Conservation (phyloP, 2,888 invertebrate species). For the Liposcelis brunnea region DNA sequence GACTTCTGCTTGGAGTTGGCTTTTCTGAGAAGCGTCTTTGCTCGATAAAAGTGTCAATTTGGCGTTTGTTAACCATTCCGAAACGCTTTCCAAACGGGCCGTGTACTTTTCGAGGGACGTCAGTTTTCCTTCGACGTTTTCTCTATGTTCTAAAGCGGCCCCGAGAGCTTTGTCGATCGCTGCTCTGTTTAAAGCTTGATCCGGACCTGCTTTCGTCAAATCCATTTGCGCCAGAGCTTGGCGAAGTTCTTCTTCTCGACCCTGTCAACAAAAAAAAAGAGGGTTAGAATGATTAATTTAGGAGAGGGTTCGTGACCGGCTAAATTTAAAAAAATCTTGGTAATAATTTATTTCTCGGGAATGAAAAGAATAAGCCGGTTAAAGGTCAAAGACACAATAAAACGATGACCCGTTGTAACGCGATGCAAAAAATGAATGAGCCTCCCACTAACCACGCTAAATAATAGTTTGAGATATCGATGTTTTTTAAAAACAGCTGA, state of each 20-base stretch:
- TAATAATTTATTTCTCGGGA: no score
- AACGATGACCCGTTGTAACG: no score
- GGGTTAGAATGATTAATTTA: background rate
- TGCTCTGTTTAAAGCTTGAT: slow-evolving; percentile 19
- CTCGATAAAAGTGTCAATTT: background rate
- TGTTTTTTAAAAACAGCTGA: no score
- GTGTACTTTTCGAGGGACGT: slow-evolving; percentile 36
- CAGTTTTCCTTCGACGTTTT: slow-evolving; percentile 37
- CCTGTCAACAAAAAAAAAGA: slow-evolving; percentile 27
- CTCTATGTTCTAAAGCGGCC: slow-evolving; percentile 29
- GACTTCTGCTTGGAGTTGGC: slow-evolving; percentile 21
- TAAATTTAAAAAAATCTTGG: no score
- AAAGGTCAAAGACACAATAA: slow-evolving; percentile 11
- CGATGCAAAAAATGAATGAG: no score
- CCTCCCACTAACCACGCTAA: no score
- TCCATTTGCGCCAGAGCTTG: slow-evolving; percentile 30
- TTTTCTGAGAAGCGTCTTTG: background rate
- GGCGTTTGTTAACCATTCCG: slow-evolving; percentile 25
- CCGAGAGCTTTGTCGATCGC: slow-evolving; percentile 13
- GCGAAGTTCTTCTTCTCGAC: slow-evolving; percentile 38
- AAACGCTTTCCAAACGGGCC: slow-evolving; percentile 35
- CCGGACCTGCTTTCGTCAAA: slow-evolving; percentile 20
- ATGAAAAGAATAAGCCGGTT: no score
- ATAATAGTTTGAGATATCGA: no score
- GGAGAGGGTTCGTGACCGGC: background rate